phyloP scores from a whole-genome alignment of 2,113 vertebrate genomes.

The Takifugu flavidus region DNA sequence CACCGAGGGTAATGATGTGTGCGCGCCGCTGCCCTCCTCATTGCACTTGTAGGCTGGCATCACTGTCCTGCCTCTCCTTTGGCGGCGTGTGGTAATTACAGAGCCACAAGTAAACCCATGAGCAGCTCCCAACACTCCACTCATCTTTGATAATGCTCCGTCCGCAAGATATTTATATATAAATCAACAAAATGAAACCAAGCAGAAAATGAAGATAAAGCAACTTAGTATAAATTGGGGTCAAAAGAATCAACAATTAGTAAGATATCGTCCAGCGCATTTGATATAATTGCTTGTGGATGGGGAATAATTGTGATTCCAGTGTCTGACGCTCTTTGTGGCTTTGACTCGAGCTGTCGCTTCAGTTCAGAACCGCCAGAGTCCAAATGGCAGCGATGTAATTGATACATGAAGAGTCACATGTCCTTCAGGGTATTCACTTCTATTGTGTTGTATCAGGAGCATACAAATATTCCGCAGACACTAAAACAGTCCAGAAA shows the following conservation, averaged over 20 bases:
- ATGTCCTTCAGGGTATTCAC: conserved; percentile 44
- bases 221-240: conserved; percentile 98
- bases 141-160: conserved; percentile 95
- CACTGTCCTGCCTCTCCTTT: conserved; percentile 62
- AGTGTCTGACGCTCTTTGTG: conserved; percentile 37
- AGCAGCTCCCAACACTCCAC: conserved; percentile 52
- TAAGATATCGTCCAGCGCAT: conserved; percentile 94
- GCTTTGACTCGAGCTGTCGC: conserved; percentile 3
- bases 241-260: conserved; percentile 96
- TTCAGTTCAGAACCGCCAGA: conserved; percentile 30
- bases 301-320: conserved; percentile 70
- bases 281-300: conserved; percentile 75
- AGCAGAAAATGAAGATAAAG: conserved; percentile 99
- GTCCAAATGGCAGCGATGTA: conserved; percentile 31
- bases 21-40: conserved; percentile 62
- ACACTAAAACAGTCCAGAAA: conserved; percentile 10
- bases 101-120: conserved; percentile 50
- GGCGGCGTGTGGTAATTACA: conserved; percentile 66
- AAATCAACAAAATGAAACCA: conserved; percentile 99
- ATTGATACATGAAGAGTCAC: conserved; percentile 41
- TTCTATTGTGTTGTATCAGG: conserved; percentile 19
- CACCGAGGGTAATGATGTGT: conserved; percentile 72
- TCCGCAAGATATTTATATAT: conserved; percentile 86
- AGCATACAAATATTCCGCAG: conserved; percentile 10
- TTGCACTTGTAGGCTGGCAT: conserved; percentile 64